Percentiles rank a stretch among this genome's conserved stretches.
These are phyloP conservation scores for Pseudopipra pipra DNA, from an alignment of 2,113 vertebrate genomes.

Conservation along the genomic window DNA sequence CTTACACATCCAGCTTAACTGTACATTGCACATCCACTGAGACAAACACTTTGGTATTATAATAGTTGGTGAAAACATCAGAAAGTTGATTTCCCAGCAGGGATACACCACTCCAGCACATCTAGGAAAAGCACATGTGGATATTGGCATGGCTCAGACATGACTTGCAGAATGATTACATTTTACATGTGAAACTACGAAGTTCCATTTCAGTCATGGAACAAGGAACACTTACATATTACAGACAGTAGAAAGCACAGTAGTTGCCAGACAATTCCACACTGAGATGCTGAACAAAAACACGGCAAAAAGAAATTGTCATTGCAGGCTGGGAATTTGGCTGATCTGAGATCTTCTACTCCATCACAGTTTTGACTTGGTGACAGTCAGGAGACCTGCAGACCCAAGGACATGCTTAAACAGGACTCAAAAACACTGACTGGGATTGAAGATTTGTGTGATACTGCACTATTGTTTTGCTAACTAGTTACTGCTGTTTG, in stretches of 20 bases:
- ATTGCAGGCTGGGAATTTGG: neutral
- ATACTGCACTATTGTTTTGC: neutral
- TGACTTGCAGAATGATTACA: neutral
- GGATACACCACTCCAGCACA: neutral
- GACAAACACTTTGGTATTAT: neutral
- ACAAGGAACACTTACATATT: neutral
- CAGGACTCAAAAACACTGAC: neutral
- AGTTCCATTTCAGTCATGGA: neutral
- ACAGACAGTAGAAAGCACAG: neutral
- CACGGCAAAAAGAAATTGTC: neutral
- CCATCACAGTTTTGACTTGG: neutral
- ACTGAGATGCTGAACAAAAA: neutral
- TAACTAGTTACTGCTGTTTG: slow-evolving; percentile 26
- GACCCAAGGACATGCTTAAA: neutral
- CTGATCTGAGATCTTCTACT: neutral
- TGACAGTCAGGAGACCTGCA: neutral
- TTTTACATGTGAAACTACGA: neutral
- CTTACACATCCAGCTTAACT: neutral
- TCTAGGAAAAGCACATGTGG: neutral
- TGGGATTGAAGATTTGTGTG: neutral
- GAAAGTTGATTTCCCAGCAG: neutral
- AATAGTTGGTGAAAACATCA: neutral
- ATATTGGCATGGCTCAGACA: neutral
- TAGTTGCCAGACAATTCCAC: neutral
- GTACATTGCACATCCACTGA: neutral